These are phyloP conservation scores for Blennius ocellaris DNA, from an alignment of 2,113 vertebrate genomes.

Conservation along the genomic window DNA sequence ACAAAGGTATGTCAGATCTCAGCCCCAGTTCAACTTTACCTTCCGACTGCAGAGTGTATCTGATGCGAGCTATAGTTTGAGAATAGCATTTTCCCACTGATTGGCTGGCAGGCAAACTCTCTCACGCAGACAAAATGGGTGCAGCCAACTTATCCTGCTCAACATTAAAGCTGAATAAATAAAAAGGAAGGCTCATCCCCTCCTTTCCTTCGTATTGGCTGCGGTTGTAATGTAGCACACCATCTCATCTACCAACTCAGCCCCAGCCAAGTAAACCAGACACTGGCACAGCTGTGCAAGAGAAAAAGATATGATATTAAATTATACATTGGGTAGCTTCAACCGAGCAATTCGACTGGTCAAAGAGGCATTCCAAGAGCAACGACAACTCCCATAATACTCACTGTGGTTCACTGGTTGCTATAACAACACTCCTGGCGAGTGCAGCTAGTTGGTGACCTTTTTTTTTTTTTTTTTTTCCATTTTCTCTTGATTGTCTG, in stretches of 20 bases:
- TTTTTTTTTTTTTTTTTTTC: constrained; percentile 11
- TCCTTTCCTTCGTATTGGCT: constrained; percentile 40
- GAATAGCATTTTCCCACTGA: constrained; percentile 25
- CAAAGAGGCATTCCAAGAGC: constrained; percentile 15
- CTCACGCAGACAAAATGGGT: constrained; percentile 48
- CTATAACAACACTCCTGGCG: constrained; percentile 34
- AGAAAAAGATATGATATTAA: constrained; percentile 41
- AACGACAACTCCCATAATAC: constrained; percentile 21
- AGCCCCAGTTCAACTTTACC: background rate
- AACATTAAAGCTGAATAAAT: constrained; percentile 70
- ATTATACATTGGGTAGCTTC: constrained; percentile 51
- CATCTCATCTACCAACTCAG: constrained; percentile 40
- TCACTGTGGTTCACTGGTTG: constrained; percentile 30
- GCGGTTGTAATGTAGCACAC: constrained; percentile 37
- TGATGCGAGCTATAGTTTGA: constrained; percentile 25
- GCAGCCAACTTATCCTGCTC: constrained; percentile 55
- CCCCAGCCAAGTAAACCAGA: constrained; percentile 48
- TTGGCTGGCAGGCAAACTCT: constrained; percentile 55
- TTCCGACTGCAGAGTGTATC: constrained; percentile 22
- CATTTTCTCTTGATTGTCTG: constrained; percentile 8
- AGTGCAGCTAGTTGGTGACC: constrained; percentile 25
- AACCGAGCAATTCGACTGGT: constrained; percentile 35
- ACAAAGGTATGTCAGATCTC: background rate
- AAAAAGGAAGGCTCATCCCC: constrained; percentile 48
- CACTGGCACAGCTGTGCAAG: constrained; percentile 46